phyloP scores from a whole-genome alignment of 2,797 vertebrate genomes.

The Avahi laniger region DNA sequence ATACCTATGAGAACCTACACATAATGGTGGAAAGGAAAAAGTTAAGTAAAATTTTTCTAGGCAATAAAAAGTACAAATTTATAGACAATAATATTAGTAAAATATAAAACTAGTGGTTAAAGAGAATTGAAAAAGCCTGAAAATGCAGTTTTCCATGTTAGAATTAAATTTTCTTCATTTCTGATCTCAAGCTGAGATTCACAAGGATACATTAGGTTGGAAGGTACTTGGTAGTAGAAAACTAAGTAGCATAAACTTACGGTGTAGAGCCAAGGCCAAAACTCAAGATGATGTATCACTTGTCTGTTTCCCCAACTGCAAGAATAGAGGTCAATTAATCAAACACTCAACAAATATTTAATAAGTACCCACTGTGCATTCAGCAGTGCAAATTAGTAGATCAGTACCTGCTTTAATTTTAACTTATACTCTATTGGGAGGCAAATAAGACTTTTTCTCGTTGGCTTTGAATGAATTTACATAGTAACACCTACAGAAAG shows the following conservation, averaged over 20 bases:
- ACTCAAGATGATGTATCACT: not conserved
- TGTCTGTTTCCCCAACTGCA: not conserved
- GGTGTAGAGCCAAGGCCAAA: not conserved
- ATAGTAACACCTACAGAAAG: not conserved
- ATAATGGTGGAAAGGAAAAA: not conserved
- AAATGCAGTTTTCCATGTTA: not conserved
- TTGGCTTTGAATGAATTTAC: constrained; percentile 5
- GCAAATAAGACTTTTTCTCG: not conserved
- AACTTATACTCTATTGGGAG: not conserved
- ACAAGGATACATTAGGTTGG: not conserved
- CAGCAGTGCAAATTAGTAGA: not conserved
- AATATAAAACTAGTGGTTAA: not conserved
- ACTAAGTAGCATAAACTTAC: not conserved
- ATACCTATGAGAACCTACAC: not conserved
- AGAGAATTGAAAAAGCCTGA: not conserved
- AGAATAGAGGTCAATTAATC: constrained; percentile 29
- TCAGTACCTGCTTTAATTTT: not conserved
- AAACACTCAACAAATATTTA: constrained; percentile 37
- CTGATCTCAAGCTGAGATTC: not conserved
- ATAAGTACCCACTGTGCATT: not conserved
- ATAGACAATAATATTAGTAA: constrained; percentile 5
- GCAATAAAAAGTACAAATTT: not conserved
- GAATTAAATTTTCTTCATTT: constrained; percentile 38
- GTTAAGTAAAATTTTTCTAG: not conserved
- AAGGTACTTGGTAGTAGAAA: not conserved